Evolutionary conservation across 2,888 invertebrate species (phyloP).

Genomic region (Zelleria hepariella): DNA sequence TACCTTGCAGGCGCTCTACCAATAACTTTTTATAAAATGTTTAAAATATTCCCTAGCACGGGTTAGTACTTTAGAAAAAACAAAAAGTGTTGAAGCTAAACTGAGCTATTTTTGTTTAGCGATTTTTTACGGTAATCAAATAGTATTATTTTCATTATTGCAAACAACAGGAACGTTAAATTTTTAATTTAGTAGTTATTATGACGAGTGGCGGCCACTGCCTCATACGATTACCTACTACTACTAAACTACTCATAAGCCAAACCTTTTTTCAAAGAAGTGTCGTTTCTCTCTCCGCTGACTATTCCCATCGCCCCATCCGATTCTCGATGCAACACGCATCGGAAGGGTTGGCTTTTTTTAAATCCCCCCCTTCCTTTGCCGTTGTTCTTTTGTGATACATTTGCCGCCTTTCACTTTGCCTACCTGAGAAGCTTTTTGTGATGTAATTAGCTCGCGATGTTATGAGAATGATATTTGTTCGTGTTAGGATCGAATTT

Average conservation of each 20-base stretch:
- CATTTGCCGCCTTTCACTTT: neutral
- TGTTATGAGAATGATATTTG: neutral
- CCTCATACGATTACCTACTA: no score
- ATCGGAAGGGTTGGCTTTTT: neutral
- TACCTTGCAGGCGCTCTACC: no score
- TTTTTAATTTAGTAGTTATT: no score
- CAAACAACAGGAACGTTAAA: no score
- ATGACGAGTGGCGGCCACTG: no score
- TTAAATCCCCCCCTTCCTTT: neutral
- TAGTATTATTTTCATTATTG: no score
- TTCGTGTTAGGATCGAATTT: neutral
- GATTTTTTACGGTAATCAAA: no score
- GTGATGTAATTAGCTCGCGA: neutral
- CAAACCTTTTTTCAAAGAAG: neutral
- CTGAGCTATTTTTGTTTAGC: no score
- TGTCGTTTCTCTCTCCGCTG: neutral
- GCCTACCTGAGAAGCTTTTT: neutral
- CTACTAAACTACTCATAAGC: neutral
- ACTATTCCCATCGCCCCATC: neutral
- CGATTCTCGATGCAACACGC: neutral
- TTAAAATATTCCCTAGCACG: no score
- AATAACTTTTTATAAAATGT: no score
- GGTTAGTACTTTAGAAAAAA: no score
- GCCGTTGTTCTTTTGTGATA: neutral
- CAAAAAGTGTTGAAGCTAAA: no score